Evolutionary conservation across 2,797 vertebrate species (phyloP), one percentile per base, ranked within the genome.

Genomic region (Characodon lateralis): DNA sequence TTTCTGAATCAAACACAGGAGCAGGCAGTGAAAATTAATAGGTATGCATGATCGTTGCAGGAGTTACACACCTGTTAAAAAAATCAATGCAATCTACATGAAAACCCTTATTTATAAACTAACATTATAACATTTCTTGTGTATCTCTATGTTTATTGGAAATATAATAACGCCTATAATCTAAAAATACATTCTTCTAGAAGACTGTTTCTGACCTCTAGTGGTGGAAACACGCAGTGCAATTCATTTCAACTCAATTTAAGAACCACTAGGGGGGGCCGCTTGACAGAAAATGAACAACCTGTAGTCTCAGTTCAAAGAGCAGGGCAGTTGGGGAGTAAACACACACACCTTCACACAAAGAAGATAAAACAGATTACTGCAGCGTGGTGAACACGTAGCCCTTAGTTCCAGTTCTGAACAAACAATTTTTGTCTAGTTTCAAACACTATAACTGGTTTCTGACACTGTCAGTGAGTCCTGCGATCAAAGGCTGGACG

Each of bases 391-490:
- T 72, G 59, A 76, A 66, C 58, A 63, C 28, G 20, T 0, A 71
- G 7, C 7, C 24, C 16, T 13, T 10, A 71, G 31, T 13, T 66
- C 53, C 20, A 28, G 26, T 78, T 75, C 59, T 55, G 55, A 61
- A 71, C 16, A 81, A 84, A 53, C 8, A 0, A 39, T 80, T 31
- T 75, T 58, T n/a, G 26, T 73, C 50, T 39, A 20, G 35, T 48
- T 71, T 74, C 28, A 80, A 77, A 35, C 59, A 16, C 16, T 7
- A 28, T 1, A 6, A 26, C 1, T 5, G 6, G 35, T 18, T 87
- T 88, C 78, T 80, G 86, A 76, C 79, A 61, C 46, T 70, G 82
- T 88, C 88, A 88, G 73, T 74, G 85, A 83, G 89, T 89, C 77
- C 78, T 86, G 78, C 87, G 85, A 75, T 88, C 78, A 86, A 71